A percentile compares a stretch with the other conserved stretches of the same genome.
Evolutionary conservation across 2,113 vertebrate genomes (phyloP).

Genomic region (Phrynosoma blainvillii): DNA sequence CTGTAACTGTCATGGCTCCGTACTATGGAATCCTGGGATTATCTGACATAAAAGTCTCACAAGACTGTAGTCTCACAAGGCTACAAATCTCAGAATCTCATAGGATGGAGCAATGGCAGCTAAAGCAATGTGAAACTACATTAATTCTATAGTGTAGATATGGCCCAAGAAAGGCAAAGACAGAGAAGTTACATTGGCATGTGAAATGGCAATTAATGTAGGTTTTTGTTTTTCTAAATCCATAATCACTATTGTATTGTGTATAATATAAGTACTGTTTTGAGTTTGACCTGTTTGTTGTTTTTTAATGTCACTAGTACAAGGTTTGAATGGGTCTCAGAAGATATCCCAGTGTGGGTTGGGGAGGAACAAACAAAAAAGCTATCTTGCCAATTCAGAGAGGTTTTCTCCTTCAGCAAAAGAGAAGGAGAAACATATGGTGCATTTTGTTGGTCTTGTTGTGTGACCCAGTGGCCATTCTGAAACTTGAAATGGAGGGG

Average conservation of each 20-base stretch:
- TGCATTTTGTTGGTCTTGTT: not conserved
- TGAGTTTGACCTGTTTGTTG: not conserved
- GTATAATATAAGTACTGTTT: not conserved
- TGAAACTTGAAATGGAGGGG: not conserved
- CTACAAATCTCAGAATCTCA: no score
- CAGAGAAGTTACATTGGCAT: not conserved
- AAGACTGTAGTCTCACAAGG: no score
- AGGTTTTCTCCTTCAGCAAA: not conserved
- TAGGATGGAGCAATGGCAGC: no score
- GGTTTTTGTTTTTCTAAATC: constrained; percentile 2
- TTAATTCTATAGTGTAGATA: no score
- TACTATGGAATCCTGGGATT: no score
- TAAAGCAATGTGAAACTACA: no score
- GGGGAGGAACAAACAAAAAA: not conserved
- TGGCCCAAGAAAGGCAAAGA: not conserved
- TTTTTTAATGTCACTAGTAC: not conserved
- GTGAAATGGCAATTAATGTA: not conserved
- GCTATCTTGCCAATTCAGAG: not conserved
- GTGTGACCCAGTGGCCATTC: not conserved
- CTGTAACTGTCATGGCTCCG: no score
- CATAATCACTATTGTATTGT: not conserved
- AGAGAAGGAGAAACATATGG: not conserved
- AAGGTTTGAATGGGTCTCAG: not conserved
- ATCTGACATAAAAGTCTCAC: no score
- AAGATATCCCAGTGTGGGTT: not conserved